These are phyloP conservation scores for Parambassis ranga DNA, from an alignment of 2,797 vertebrate species.

Conservation along the genomic window DNA sequence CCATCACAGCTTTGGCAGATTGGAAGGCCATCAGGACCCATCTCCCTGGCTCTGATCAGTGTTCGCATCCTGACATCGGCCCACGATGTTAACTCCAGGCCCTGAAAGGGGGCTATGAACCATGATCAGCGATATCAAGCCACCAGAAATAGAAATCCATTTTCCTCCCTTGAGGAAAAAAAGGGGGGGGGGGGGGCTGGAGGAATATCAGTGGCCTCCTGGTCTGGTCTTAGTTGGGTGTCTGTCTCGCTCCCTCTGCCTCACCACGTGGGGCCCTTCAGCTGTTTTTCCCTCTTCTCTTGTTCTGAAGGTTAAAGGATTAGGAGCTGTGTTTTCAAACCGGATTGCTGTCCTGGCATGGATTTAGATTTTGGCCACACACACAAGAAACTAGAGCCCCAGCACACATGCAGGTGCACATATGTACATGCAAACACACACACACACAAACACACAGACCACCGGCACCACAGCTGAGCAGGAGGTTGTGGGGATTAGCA, in stretches of 20 bases:
- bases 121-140: slow-evolving; percentile 83
- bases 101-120: slow-evolving; percentile 84
- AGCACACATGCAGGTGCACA: slow-evolving; percentile 65
- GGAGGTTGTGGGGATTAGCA: slow-evolving; percentile 74
- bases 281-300: slow-evolving; percentile 77
- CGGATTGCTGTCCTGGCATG: slow-evolving; percentile 76
- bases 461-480: slow-evolving; percentile 62
- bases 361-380: slow-evolving; percentile 76
- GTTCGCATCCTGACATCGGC: slow-evolving; percentile 81
- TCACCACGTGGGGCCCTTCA: slow-evolving; percentile 69
- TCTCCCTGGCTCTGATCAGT: slow-evolving; percentile 80
- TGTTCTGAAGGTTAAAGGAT: slow-evolving; percentile 85
- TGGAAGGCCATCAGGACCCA: slow-evolving; percentile 82
- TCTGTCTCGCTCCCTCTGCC: slow-evolving; percentile 59
- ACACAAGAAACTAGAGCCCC: slow-evolving; percentile 62
- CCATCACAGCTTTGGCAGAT: slow-evolving; percentile 80
- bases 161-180: slow-evolving; percentile 76
- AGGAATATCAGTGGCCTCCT: slow-evolving; percentile 77
- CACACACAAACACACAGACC: slow-evolving; percentile 39
- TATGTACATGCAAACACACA: slow-evolving; percentile 57
- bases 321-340: slow-evolving; percentile 80
- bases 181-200: slow-evolving; percentile 17
- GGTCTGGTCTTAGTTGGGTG: slow-evolving; percentile 67
- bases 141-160: slow-evolving; percentile 86
- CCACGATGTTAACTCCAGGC: slow-evolving; percentile 82